Percentiles rank a stretch among this genome's conserved stretches.
Evolutionary conservation across 2,888 invertebrate species (phyloP).

Genomic region (Chloromyia formosa): DNA sequence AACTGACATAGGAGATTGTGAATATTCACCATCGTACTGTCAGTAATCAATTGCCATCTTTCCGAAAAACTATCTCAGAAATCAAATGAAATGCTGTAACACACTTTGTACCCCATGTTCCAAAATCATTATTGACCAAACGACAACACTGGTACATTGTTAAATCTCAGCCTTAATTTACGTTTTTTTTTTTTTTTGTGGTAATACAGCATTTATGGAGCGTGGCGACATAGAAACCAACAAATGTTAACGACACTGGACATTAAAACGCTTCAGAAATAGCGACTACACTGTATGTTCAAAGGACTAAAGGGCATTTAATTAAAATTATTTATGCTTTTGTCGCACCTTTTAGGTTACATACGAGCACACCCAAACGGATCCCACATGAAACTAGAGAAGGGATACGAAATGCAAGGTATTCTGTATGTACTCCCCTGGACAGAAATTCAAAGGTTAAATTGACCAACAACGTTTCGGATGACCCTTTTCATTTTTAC

Average conservation of each 20-base stretch:
- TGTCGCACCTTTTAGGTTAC: slow-evolving; percentile 51
- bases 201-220: not conserved
- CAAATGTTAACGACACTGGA: slow-evolving; percentile 16
- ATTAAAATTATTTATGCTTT: slow-evolving; percentile 55
- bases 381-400: not conserved
- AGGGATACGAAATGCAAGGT: not conserved
- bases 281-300: not conserved
- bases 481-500: not conserved
- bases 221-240: slow-evolving; percentile 7
- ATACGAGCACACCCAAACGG: not conserved
- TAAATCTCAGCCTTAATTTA: not conserved
- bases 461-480: not conserved
- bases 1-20: no score
- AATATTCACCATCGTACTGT: no score
- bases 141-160: not conserved
- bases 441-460: not conserved
- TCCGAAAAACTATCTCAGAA: no score
- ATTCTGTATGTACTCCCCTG: not conserved
- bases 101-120: no score
- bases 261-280: not conserved
- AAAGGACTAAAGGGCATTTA: slow-evolving; percentile 52
- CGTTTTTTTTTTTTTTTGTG: slow-evolving; percentile 3
- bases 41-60: no score
- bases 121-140: not conserved
- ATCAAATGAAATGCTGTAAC: no score